Percentiles rank a stretch among this genome's conserved stretches.
Evolutionary conservation across 2,888 invertebrate genomes (phyloP).

Genomic region (Lochmaea capreae): DNA sequence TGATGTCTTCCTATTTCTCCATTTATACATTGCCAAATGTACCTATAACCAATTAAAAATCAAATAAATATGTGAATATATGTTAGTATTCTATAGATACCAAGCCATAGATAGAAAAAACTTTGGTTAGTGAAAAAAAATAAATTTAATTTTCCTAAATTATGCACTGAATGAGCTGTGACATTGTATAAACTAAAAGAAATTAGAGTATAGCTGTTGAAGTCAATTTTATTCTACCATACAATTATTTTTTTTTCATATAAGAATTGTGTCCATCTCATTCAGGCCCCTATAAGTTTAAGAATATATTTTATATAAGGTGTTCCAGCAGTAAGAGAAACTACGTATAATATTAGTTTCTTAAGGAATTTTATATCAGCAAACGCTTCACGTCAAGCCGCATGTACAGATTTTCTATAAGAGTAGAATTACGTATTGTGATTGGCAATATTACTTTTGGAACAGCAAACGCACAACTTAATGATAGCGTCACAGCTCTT

Average conservation of each 20-base stretch:
- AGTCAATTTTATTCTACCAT: slow-evolving; percentile 30
- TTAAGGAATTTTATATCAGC: too few relatives aligned
- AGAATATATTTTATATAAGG: slow-evolving; percentile 11
- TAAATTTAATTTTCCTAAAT: slow-evolving; percentile 28
- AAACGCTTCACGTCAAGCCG: too few relatives aligned
- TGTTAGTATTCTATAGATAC: slow-evolving; percentile 56
- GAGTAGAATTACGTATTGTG: too few relatives aligned
- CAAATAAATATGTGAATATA: slow-evolving; percentile 57
- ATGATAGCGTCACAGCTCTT: too few relatives aligned
- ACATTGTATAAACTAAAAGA: slow-evolving; percentile 8
- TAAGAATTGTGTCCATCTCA: slow-evolving; percentile 32
- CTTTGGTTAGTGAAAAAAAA: slow-evolving; percentile 54
- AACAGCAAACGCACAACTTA: too few relatives aligned
- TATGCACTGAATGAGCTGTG: slow-evolving; percentile 34
- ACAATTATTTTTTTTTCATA: slow-evolving; percentile 11
- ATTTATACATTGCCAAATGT: slow-evolving; percentile 58
- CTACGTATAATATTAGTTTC: background rate
- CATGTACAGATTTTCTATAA: too few relatives aligned
- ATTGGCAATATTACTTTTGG: too few relatives aligned
- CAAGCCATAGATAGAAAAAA: slow-evolving; percentile 53
- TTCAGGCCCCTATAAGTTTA: slow-evolving; percentile 22
- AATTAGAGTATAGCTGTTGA: slow-evolving; percentile 21
- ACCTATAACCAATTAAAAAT: slow-evolving; percentile 57
- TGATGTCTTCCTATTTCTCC: slow-evolving; percentile 55
- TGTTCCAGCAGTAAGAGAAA: slow-evolving; percentile 15